phyloP scores from a whole-genome alignment of 2,113 vertebrate species.

The Fregetta grallaria region DNA sequence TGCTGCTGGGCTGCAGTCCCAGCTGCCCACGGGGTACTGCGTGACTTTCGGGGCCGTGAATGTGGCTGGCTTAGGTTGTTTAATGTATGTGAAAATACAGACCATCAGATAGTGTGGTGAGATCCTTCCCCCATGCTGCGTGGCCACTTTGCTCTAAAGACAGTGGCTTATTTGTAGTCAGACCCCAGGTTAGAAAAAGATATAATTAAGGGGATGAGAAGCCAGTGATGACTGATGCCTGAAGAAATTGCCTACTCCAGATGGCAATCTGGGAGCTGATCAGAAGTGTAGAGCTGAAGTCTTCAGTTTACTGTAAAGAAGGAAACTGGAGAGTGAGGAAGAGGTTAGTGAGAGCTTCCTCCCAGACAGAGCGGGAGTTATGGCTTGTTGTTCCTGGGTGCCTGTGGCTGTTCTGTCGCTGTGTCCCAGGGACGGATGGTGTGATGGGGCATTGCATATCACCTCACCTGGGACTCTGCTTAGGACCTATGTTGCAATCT shows the following conservation, averaged over 20 bases:
- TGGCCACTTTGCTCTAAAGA: background rate
- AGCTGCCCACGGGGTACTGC: background rate
- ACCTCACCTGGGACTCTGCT: background rate
- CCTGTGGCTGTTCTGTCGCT: fast-evolving
- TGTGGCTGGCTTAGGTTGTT: background rate
- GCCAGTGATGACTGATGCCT: background rate
- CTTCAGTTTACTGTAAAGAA: background rate
- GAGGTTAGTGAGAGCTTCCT: background rate
- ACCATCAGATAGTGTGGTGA: background rate
- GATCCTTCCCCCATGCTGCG: fast-evolving
- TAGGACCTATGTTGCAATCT: background rate
- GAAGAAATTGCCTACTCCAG: background rate
- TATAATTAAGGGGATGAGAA: background rate
- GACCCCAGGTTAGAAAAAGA: background rate
- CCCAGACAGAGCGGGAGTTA: background rate
- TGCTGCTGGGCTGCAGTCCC: background rate
- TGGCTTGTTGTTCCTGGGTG: background rate
- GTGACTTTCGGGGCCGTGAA: fast-evolving
- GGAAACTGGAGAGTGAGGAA: background rate
- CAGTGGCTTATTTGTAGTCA: background rate
- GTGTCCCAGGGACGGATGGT: background rate
- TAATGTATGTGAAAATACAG: background rate
- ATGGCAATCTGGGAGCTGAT: background rate
- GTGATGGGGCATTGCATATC: background rate
- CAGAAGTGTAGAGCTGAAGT: background rate